Base-by-base conservation (phyloP, 2,113 vertebrate species). In the Alligator mississippiensis region DNA sequence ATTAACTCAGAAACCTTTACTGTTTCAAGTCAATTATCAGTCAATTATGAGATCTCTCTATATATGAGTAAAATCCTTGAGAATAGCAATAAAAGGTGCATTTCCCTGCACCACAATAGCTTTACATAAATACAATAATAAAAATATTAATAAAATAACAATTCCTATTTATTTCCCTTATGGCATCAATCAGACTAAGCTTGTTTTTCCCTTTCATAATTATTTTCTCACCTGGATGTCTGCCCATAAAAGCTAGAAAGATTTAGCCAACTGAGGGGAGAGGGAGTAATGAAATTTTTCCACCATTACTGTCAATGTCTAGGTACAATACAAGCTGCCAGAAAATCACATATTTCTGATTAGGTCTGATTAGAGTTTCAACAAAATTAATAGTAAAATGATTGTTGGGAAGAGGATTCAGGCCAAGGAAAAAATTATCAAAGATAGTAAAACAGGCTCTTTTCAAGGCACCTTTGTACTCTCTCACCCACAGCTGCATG, bases 1-100 rank as follows among this genome's bases (percentile, higher is more conserved):
- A 96, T 94, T 95, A 96, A 95, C 94, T 93, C 93, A 95, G 83
- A 90, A 93, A 91, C 87, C 92, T 93, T 57, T 64, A 83, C 38
- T 84, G 76, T 95, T 96, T 88, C 61, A 92, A 85, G 84, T 47
- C 47, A 47, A 47, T 85, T 90, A 96, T 96, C 89, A 95, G 84
- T 55, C 22, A 4, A 64, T 92, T 95, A 90, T 94, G 86, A 61
- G 75, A 93, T 92, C 94, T 89, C 77, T 95, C 88, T 54, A 16
- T 70, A 84, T 85, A 89, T 89, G 61, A 90, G 61, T 89, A 89
- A 95, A 95, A 93, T 66, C 82, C 87, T 58, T 12, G 38, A 92
- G 85, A 94, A 77, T 4, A 85, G 79, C 93, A 93, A 90, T 21
- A 87, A 96, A 92, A 92, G 74, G 47, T 91, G 1, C 80, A 81